Percentiles rank a stretch among this genome's conserved stretches.
phyloP scores from a whole-genome alignment of 1,140 invertebrate genomes.

The Myzus persicae region DNA sequence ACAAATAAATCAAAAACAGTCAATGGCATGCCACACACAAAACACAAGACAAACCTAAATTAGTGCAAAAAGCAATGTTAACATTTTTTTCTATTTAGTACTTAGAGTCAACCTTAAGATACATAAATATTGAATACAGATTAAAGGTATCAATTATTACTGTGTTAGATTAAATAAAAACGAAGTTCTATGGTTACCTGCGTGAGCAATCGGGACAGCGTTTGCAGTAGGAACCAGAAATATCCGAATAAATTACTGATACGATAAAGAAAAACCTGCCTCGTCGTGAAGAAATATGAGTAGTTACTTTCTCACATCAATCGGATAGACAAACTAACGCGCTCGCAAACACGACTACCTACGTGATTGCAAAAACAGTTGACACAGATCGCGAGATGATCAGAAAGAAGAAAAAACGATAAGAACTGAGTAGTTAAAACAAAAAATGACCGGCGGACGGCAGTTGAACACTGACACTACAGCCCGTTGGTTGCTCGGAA shows the following conservation, averaged over 20 bases:
- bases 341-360: not conserved
- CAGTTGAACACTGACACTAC: not conserved
- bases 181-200: not conserved
- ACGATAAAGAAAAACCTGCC: not conserved
- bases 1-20: not conserved
- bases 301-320: not conserved
- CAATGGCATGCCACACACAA: not conserved
- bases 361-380: not conserved
- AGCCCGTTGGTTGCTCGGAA: not conserved
- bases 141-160: not conserved
- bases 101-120: not conserved
- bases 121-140: not conserved
- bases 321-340: not conserved
- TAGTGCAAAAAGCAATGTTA: not conserved
- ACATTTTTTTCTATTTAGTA: not conserved
- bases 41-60: slow-evolving; percentile 7
- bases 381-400: not conserved
- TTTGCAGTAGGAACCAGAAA: not conserved
- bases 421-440: too few relatives aligned
- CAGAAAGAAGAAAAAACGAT: not conserved
- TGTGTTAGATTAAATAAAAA: not conserved
- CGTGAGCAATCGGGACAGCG: not conserved
- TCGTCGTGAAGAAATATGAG: not conserved
- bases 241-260: not conserved
- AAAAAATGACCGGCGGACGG: not conserved